Base-by-base conservation (phyloP, 2,888 invertebrate genomes). In the Crocallis elinguaria region DNA sequence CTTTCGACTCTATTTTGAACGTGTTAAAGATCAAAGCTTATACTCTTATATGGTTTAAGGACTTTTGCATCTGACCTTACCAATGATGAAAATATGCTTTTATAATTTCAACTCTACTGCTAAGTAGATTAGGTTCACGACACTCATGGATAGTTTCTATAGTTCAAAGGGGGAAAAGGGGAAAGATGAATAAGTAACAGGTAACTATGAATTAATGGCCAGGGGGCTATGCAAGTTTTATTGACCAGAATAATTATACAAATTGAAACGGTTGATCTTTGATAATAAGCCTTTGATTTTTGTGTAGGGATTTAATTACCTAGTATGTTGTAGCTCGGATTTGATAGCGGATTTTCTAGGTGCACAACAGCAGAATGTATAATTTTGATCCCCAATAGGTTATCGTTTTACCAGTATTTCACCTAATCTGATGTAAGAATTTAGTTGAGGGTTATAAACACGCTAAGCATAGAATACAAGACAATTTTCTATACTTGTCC, bases 151-250 rank as follows among this genome's bases (percentile, higher is more conserved):
- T 3, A n/a, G n/a, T 25, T 23, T 23, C 1, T 6, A 23, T 29
- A 11, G 9, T 39, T 23, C 4, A 14, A 21, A 17, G 27, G 9
- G 19, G 30, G 11, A 9, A 13, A 32, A 42, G 27, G 45, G 56
- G 41, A 27, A 46, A 36, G 38, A 30, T 23, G 33, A 57, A 57
- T 55, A 60, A 60, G n/a, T n/a, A n/a, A n/a, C n/a, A 57, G 30
- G 38, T 43, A 57, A 38, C 48, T 49, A 43, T 48, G 38, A 62
- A 61, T 64, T 1, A 9, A 56, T 35, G 49, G 46, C 45, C 49
- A 58, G 57, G 60, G 65, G 57, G 48, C 36, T 60, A 52, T 63
- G 60, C 57, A 57, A 64, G 64, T 67, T 71, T 68, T 65, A 72
- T 71, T 66, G 53, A 30, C 56, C 53, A 63, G 57, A 64, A 69